A percentile compares a stretch with the other conserved stretches of the same genome.
Evolutionary conservation across 2,797 vertebrate genomes (phyloP).

Genomic region (Malurus splendens): DNA sequence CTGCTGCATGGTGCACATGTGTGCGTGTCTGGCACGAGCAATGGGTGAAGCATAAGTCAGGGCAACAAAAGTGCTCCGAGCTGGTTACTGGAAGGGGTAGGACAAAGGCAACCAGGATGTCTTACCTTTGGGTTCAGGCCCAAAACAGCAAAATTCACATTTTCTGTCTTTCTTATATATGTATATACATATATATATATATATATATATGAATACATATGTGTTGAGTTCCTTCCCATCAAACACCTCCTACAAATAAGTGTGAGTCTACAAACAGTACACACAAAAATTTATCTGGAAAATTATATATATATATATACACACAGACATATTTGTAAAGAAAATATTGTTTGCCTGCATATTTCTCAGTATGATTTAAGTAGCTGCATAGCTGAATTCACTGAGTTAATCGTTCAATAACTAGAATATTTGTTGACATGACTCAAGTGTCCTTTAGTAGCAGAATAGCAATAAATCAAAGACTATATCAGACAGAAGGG

Average conservation of each 20-base stretch:
- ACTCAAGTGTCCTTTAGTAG: background rate
- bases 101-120: background rate
- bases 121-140: background rate
- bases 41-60: background rate
- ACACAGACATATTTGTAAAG: background rate
- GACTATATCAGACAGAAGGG: background rate
- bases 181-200: background rate
- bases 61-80: background rate
- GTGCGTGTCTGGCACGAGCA: slow-evolving; percentile 33
- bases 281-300: background rate
- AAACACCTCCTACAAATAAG: background rate
- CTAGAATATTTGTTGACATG: background rate
- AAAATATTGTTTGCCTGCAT: background rate
- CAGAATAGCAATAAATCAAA: background rate
- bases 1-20: slow-evolving; percentile 48
- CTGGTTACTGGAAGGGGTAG: background rate
- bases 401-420: background rate
- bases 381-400: background rate
- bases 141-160: background rate
- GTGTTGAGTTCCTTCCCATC: background rate
- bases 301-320: background rate
- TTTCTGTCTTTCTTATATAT: background rate
- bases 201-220: background rate
- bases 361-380: background rate
- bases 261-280: background rate